Base-by-base conservation (phyloP, 2,113 vertebrate genomes). In the Clarias gariepinus region DNA sequence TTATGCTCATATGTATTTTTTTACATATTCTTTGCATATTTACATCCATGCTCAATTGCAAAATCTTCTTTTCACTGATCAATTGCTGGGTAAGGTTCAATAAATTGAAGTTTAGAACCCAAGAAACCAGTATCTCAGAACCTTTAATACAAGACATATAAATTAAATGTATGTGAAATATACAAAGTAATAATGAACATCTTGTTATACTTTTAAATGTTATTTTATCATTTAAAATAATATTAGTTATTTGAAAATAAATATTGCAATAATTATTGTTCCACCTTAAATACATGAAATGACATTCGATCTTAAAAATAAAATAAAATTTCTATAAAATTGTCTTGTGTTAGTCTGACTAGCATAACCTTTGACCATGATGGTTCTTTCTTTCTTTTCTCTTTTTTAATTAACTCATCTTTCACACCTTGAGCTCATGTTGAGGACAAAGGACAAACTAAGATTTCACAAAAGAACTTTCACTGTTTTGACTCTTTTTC, bases 401-500 rank as follows among this genome's bases (percentile, higher is more conserved):
- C 30, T 41, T 73, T 18, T 6, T 2, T 30, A 69, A 69, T 53
- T 18, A 57, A 57, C 28, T 57, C 47, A 53, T 23, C 47, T 79
- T 53, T 47, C 60, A 2, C 30, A 63, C 53, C 60, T 60, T 60
- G 10, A n/a, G 41, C 36, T 63, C 11, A 77, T 82, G 79, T 69
- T 83, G 28, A 86, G 30, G 66, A 81, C 76, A 61, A 71, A 73
- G 23, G 23, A 84, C 23, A 55, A 36, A 19, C 23, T 11, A 77
- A 63, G 11, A 30, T 71, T 47, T 64, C 77, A 80, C 73, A 81
- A 82, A 82, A 66, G 71, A 82, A 79, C 53, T 57, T 81, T 84
- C 41, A 66, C 21, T 64, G n/a, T 90, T 86, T 88, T 89, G 91
- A 28, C 52, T 19, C 25, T 10, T 63, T 36, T 30, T 52, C 15